phyloP scores from a whole-genome alignment of 2,888 invertebrate genomes.

The Temnothorax rugatulus region DNA sequence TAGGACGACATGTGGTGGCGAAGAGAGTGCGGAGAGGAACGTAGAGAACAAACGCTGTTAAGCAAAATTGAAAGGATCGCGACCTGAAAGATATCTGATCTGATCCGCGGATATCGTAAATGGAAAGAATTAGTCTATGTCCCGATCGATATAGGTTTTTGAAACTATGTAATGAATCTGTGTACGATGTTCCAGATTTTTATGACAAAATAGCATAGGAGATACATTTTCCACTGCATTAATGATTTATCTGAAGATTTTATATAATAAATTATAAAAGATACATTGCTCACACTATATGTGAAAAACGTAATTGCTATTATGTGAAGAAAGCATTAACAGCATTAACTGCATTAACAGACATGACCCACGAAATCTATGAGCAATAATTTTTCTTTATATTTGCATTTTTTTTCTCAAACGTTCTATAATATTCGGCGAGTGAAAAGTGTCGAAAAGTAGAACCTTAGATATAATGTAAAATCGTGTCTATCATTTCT shows the following conservation, averaged over 20 bases:
- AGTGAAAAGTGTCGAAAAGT: conserved; percentile 20
- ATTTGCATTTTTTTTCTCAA: neutral
- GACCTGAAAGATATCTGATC: conserved; percentile 58
- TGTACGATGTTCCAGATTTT: neutral
- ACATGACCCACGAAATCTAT: neutral
- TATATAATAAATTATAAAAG: neutral
- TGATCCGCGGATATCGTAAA: conserved; percentile 1
- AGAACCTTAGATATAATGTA: conserved; percentile 15
- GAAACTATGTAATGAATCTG: neutral
- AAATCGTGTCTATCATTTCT: conserved; percentile 57
- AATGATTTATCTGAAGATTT: neutral
- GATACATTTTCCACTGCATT: neutral
- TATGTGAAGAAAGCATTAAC: neutral
- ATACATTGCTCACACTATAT: neutral
- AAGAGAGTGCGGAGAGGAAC: neutral
- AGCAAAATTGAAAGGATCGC: conserved; percentile 69
- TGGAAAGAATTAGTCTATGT: neutral
- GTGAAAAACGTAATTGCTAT: neutral
- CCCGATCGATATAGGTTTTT: neutral
- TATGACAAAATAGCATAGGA: neutral
- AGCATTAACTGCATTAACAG: too few species aligned
- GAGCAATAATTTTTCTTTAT: neutral
- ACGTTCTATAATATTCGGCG: neutral
- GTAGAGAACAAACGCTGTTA: conserved; percentile 54
- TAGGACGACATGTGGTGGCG: conserved; percentile 48